Evolutionary conservation across 2,113 vertebrate species (phyloP).

Genomic region (Labeo rohita): DNA sequence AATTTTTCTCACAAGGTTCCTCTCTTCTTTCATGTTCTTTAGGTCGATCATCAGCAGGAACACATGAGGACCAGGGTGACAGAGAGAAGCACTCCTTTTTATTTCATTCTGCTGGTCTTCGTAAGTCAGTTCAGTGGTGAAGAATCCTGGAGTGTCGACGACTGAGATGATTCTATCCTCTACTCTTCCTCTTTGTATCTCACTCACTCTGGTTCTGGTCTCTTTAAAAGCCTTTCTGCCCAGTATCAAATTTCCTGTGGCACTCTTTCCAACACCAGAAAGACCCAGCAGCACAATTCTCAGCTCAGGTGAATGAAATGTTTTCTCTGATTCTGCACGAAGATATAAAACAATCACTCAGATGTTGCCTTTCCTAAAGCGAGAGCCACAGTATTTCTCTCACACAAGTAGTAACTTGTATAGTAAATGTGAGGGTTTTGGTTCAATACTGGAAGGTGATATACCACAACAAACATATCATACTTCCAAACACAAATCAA

Average conservation of each 20-base stretch:
- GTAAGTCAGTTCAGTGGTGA: neutral
- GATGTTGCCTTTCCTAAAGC: neutral
- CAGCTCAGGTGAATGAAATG: neutral
- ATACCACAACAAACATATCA: neutral
- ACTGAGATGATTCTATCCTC: neutral
- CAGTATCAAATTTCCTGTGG: constrained; percentile 9
- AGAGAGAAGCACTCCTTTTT: neutral
- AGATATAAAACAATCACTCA: no score
- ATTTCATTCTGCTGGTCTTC: neutral
- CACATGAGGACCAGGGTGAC: constrained; percentile 46
- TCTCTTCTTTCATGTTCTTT: neutral
- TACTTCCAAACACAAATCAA: neutral
- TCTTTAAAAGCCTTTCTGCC: constrained; percentile 1
- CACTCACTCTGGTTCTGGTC: neutral
- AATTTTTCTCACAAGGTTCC: neutral
- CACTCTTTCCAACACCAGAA: constrained; percentile 13
- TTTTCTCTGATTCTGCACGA: no score
- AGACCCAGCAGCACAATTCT: constrained; percentile 9
- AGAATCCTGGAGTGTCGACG: constrained; percentile 54
- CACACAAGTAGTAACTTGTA: neutral
- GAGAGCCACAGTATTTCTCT: neutral
- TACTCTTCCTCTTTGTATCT: neutral
- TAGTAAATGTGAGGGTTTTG: neutral
- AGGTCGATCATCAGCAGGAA: constrained; percentile 49
- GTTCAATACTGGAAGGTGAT: neutral